Percentiles rank a stretch among this genome's conserved stretches.
These are phyloP conservation scores for Chanos chanos DNA, from an alignment of 2,797 vertebrate species.

Conservation along the genomic window DNA sequence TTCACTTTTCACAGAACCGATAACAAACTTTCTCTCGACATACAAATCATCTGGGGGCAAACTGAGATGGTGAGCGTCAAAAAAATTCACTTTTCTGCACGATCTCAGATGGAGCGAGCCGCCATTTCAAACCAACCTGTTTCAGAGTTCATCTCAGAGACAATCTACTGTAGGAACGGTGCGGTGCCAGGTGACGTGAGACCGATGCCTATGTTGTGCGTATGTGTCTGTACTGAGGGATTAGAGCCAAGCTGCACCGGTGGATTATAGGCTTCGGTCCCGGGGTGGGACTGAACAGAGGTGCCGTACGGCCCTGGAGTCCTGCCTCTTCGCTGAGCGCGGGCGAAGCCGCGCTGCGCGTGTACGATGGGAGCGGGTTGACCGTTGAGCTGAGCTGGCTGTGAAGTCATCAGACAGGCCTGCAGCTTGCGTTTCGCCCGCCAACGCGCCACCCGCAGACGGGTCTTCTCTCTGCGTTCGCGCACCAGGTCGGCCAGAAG, in stretches of 20 bases:
- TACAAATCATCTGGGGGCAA: too few relatives aligned
- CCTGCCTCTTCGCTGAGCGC: conserved; percentile 20
- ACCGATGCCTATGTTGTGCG: conserved; percentile 24
- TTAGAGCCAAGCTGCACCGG: conserved; percentile 38
- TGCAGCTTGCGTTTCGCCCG: conserved; percentile 76
- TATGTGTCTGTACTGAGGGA: conserved; percentile 28
- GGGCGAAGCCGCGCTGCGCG: conserved; percentile 24
- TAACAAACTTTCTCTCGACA: too few relatives aligned
- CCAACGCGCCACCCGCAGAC: conserved; percentile 75
- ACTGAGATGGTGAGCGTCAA: too few relatives aligned
- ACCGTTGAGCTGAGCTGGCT: conserved; percentile 29
- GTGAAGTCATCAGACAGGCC: conserved; percentile 57
- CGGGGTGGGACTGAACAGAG: conserved; percentile 20
- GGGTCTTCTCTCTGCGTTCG: conserved; percentile 74
- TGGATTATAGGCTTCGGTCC: conserved; percentile 36
- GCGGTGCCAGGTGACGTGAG: conserved; percentile 26
- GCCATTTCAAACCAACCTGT: too few relatives aligned
- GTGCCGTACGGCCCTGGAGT: conserved; percentile 15
- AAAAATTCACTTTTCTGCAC: too few relatives aligned
- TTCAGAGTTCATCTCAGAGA: too few relatives aligned
- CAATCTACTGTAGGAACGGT: conserved; percentile 30
- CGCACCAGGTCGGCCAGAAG: conserved; percentile 69
- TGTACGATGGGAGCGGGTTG: conserved; percentile 7
- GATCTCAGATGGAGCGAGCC: too few relatives aligned
- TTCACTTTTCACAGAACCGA: too few relatives aligned